Conservation (phyloP, 2,888 invertebrate genomes). For the Hofmannophila pseudospretella region DNA sequence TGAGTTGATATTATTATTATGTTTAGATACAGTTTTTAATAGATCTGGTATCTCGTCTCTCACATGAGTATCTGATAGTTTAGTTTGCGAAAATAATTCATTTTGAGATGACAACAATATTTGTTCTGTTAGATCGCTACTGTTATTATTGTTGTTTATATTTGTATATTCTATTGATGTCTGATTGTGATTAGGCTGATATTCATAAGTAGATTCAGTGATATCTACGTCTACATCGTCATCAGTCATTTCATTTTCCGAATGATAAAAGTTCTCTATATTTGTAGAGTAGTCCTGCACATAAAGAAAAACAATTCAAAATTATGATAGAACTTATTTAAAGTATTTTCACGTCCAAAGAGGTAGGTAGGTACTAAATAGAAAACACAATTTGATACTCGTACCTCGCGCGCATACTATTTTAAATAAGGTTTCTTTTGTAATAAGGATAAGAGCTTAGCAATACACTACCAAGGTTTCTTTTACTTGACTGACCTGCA, state of each 20-base stretch:
- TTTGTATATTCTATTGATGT: conserved; percentile 36
- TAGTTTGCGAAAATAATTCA: conserved; percentile 23
- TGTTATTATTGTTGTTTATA: conserved; percentile 45
- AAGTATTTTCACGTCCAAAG: too few relatives aligned
- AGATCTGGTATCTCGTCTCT: conserved; percentile 63
- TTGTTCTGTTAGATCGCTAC: conserved; percentile 22
- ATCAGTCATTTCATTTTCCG: conserved; percentile 74
- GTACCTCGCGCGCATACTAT: too few relatives aligned
- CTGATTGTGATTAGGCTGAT: conserved; percentile 35
- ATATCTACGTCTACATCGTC: conserved; percentile 69
- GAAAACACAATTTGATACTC: too few relatives aligned
- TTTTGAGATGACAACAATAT: conserved; percentile 17
- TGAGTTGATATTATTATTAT: conserved; percentile 51
- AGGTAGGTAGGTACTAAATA: too few relatives aligned
- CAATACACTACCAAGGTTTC: conserved; percentile 32
- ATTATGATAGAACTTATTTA: too few relatives aligned
- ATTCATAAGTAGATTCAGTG: conserved; percentile 43
- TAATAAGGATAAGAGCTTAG: not conserved
- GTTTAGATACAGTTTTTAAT: conserved; percentile 59
- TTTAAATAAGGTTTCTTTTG: not conserved
- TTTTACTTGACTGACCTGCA: conserved; percentile 63
- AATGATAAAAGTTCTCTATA: conserved; percentile 67
- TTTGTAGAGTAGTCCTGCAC: conserved; percentile 68
- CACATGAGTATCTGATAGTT: conserved; percentile 33
- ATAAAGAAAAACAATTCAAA: too few relatives aligned